A percentile compares a stretch with the other conserved stretches of the same genome.
Conservation (phyloP, 2,888 invertebrate species). For the Archips crataeganus region DNA sequence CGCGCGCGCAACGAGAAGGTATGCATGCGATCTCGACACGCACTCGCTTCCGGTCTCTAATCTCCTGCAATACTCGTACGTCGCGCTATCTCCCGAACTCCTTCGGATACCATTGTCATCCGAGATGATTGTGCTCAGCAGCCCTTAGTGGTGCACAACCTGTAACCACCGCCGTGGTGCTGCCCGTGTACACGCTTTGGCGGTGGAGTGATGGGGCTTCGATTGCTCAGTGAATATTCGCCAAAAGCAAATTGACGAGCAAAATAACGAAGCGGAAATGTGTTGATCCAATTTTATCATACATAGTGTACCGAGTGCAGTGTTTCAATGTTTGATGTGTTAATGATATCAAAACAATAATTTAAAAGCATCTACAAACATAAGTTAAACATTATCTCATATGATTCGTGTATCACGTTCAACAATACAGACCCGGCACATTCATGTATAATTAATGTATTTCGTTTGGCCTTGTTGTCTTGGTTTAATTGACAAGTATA, state of each 20-base stretch:
- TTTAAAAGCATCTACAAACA: slow-evolving; percentile 58
- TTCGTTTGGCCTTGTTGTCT: slow-evolving; percentile 45
- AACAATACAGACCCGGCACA: slow-evolving; percentile 51
- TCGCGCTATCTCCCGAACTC: slow-evolving; percentile 48
- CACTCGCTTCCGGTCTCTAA: slow-evolving; percentile 80
- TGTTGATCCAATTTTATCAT: slow-evolving; percentile 55
- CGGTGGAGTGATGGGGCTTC: slow-evolving; percentile 34
- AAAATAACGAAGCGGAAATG: slow-evolving; percentile 54
- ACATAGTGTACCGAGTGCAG: slow-evolving; percentile 25
- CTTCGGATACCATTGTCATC: slow-evolving; percentile 40
- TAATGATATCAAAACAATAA: slow-evolving; percentile 55
- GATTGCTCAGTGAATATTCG: slow-evolving; percentile 28
- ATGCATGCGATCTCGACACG: slow-evolving; percentile 65
- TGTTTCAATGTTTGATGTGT: slow-evolving; percentile 31
- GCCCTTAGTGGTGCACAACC: slow-evolving; percentile 44
- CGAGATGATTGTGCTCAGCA: slow-evolving; percentile 35
- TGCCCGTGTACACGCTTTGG: slow-evolving; percentile 29
- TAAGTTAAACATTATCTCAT: slow-evolving; percentile 54
- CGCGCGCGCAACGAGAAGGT: slow-evolving; percentile 84
- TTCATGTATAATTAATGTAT: slow-evolving; percentile 51
- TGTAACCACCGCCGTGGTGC: slow-evolving; percentile 52
- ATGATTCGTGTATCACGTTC: slow-evolving; percentile 49
- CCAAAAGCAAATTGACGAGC: slow-evolving; percentile 45
- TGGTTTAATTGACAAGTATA: slow-evolving; percentile 44
- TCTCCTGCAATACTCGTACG: slow-evolving; percentile 57